A percentile compares a stretch with the other conserved stretches of the same genome.
phyloP scores from a whole-genome alignment of 2,113 vertebrate species.

The Amphilophus citrinellus region DNA sequence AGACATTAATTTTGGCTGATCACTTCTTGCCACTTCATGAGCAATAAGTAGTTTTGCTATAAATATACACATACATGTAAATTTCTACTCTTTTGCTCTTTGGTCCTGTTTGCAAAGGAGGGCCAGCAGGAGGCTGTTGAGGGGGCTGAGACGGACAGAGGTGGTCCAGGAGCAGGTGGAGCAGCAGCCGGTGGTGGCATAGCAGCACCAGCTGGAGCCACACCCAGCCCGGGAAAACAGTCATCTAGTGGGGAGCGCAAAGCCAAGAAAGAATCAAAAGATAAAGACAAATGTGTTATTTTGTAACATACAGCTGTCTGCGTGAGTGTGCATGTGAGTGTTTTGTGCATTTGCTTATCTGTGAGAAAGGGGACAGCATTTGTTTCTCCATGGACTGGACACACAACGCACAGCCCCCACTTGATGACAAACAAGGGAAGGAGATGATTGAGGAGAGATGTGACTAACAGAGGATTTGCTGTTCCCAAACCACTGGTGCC shows the following conservation, averaged over 20 bases:
- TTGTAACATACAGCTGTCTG: conserved; percentile 85
- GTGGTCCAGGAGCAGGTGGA: conserved; percentile 68
- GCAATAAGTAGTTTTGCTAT: background rate
- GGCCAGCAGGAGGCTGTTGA: conserved; percentile 68
- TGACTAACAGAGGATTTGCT: conserved; percentile 77
- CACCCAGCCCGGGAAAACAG: conserved; percentile 88
- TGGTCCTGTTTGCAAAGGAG: conserved; percentile 30
- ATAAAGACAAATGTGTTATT: conserved; percentile 94
- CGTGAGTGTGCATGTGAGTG: conserved; percentile 51
- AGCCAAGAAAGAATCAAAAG: conserved; percentile 90
- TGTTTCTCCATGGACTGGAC: conserved; percentile 69
- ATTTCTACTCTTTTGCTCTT: background rate
- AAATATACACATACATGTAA: background rate
- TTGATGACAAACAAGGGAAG: conserved; percentile 66
- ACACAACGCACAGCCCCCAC: conserved; percentile 66
- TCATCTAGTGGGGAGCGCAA: conserved; percentile 88
- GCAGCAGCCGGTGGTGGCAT: conserved; percentile 65
- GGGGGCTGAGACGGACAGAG: conserved; percentile 56
- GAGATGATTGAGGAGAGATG: conserved; percentile 57
- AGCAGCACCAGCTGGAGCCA: conserved; percentile 75
- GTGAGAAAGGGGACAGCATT: conserved; percentile 58
- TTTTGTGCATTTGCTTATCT: conserved; percentile 69
- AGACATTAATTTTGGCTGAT: background rate
- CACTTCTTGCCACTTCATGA: background rate
- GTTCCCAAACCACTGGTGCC: conserved; percentile 96